A percentile compares a stretch with the other conserved stretches of the same genome.
phyloP scores from a whole-genome alignment of 2,797 vertebrate species.

The Poecilia picta region DNA sequence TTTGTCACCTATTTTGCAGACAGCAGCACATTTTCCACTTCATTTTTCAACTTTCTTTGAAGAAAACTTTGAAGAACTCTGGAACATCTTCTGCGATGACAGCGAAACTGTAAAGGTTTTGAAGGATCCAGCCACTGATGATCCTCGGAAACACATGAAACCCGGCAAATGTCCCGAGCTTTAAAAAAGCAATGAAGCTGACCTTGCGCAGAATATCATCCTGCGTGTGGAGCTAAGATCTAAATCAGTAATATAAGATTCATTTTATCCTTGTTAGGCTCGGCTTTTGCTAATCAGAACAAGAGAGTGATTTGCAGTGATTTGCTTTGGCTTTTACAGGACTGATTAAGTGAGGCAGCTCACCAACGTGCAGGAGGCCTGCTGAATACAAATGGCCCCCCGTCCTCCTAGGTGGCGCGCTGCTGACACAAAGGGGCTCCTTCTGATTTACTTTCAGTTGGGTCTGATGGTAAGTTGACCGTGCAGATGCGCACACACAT shows the following conservation, averaged over 20 bases:
- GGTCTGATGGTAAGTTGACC: conserved; percentile 19
- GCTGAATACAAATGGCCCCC: conserved; percentile 18
- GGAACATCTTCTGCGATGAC: background rate
- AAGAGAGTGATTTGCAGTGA: conserved; percentile 2
- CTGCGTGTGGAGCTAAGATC: background rate
- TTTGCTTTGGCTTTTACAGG: conserved; percentile 13
- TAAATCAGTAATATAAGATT: conserved; percentile 4
- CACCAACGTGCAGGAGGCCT: background rate
- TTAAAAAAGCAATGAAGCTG: background rate
- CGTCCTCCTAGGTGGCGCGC: background rate
- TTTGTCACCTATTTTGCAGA: background rate
- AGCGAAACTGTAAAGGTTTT: background rate
- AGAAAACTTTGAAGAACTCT: background rate
- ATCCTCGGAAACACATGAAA: background rate
- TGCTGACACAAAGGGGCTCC: background rate
- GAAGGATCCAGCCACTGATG: background rate
- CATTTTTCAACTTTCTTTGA: background rate
- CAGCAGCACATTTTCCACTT: background rate
- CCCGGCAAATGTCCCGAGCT: background rate
- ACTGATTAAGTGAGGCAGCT: conserved; percentile 16
- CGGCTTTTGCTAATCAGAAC: conserved; percentile 15
- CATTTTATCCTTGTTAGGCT: conserved; percentile 6
- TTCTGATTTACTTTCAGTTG: conserved; percentile 11
- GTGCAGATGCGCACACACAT: conserved; percentile 10
- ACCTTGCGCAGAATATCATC: background rate